Conservation (phyloP, 2,797 vertebrate genomes). For the Bufotes viridis region DNA sequence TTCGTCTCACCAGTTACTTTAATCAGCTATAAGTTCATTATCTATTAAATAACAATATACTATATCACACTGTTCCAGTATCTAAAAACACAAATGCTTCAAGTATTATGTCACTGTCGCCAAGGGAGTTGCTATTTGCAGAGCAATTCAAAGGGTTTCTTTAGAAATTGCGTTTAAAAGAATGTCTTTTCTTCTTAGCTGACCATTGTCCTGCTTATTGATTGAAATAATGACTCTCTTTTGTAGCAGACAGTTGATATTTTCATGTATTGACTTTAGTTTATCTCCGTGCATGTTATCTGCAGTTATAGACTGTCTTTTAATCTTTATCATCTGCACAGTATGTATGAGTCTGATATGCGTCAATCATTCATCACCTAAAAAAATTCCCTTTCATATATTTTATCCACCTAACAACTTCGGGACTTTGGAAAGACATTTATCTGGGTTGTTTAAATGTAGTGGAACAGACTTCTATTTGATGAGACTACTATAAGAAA, state of each 20-base stretch:
- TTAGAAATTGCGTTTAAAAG: constrained; percentile 50
- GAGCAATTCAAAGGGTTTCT: constrained; percentile 25
- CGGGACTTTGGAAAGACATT: constrained; percentile 9
- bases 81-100: not conserved
- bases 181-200: constrained; percentile 38
- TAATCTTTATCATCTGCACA: constrained; percentile 46
- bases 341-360: constrained; percentile 41
- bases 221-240: constrained; percentile 55
- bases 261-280: constrained; percentile 57
- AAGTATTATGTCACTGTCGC: not conserved
- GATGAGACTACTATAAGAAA: not conserved
- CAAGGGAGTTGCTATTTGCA: not conserved
- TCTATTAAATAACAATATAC: no score
- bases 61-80: not conserved
- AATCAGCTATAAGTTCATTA: not conserved
- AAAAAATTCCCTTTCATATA: constrained; percentile 26
- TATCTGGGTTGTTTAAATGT: not conserved
- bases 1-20: no score
- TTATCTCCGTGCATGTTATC: constrained; percentile 60
- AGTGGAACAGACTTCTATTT: not conserved
- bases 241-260: constrained; percentile 36
- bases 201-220: constrained; percentile 59
- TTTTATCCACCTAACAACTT: constrained; percentile 25
- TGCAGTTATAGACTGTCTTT: constrained; percentile 45
- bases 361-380: constrained; percentile 42